A percentile compares a stretch with the other conserved stretches of the same genome.
Evolutionary conservation across 2,113 vertebrate genomes (phyloP).

Genomic region (Oncorhynchus keta): DNA sequence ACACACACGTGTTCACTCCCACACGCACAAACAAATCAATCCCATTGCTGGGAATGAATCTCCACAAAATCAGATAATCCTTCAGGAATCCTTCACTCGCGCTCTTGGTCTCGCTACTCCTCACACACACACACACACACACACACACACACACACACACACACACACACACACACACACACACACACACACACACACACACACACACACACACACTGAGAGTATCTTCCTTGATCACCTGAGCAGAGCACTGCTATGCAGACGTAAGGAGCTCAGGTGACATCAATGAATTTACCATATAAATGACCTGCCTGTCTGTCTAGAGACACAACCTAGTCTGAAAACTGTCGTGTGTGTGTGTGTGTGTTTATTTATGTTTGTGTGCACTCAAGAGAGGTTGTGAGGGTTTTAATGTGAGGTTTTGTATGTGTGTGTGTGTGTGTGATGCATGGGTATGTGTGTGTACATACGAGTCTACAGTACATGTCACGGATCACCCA

Average conservation of each 20-base stretch:
- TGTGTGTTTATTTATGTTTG: constrained; percentile 40
- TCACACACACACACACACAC: neutral
- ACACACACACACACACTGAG: neutral
- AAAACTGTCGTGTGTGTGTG: constrained; percentile 48
- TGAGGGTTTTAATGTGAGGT: neutral
- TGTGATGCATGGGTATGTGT: constrained; percentile 36
- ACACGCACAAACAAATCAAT: constrained; percentile 54
- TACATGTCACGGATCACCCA: neutral
- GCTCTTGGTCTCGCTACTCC: neutral
- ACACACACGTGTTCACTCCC: constrained; percentile 12
- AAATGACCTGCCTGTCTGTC: constrained; percentile 69
- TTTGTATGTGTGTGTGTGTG: neutral
- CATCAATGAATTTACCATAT: constrained; percentile 68
- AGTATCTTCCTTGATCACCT: neutral
- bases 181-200: neutral
- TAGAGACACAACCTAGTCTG: constrained; percentile 58
- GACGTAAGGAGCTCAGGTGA: constrained; percentile 64
- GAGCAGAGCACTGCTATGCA: neutral
- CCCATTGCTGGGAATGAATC: constrained; percentile 69
- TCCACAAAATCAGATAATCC: constrained; percentile 75
- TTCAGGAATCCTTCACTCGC: constrained; percentile 66
- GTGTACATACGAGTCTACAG: constrained; percentile 12
- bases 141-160: neutral
- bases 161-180: neutral
- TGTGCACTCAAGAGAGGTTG: constrained; percentile 16